Evolutionary conservation across 2,797 vertebrate genomes (phyloP).

Genomic region (Kryptopterus vitreolus): DNA sequence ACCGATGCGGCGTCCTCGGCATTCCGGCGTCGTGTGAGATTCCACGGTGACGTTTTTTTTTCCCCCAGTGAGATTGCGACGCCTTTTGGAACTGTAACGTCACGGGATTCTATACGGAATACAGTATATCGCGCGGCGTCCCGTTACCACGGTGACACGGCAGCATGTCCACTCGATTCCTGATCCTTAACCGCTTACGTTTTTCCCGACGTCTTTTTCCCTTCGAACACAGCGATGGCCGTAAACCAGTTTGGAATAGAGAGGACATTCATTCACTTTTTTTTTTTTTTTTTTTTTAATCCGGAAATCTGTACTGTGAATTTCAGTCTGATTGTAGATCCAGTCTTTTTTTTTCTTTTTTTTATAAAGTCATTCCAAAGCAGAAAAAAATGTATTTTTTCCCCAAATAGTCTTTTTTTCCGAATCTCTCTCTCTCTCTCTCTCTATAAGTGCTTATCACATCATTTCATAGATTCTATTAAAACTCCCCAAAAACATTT

Average conservation of each 20-base stretch:
- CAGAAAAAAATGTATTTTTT: slow-evolving; percentile 57
- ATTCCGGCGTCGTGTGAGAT: slow-evolving; percentile 5
- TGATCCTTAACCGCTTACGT: slow-evolving; percentile 2
- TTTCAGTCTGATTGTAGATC: slow-evolving; percentile 67
- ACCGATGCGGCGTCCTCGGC: neutral
- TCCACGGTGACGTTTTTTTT: neutral
- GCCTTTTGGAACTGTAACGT: no score
- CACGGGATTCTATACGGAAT: neutral
- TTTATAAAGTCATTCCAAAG: slow-evolving; percentile 34
- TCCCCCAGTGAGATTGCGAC: no score
- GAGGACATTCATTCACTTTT: slow-evolving; percentile 76
- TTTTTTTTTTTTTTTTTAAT: slow-evolving; percentile 66
- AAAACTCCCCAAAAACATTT: slow-evolving; percentile 66
- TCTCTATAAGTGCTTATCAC: slow-evolving; percentile 75
- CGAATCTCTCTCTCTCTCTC: slow-evolving; percentile 57
- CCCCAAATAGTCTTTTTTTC: slow-evolving; percentile 58
- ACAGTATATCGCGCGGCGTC: neutral
- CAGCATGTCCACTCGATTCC: neutral
- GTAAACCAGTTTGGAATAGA: slow-evolving; percentile 73
- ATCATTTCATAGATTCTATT: slow-evolving; percentile 55
- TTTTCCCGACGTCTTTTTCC: slow-evolving; percentile 64
- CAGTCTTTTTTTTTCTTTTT: slow-evolving; percentile 63
- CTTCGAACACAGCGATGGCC: slow-evolving; percentile 67
- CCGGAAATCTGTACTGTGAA: slow-evolving; percentile 52
- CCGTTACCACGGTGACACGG: neutral